Evolutionary conservation across 2,888 invertebrate genomes (phyloP), one percentile per base, ranked within the genome.

Genomic region (Pristionchus exspectatus): DNA sequence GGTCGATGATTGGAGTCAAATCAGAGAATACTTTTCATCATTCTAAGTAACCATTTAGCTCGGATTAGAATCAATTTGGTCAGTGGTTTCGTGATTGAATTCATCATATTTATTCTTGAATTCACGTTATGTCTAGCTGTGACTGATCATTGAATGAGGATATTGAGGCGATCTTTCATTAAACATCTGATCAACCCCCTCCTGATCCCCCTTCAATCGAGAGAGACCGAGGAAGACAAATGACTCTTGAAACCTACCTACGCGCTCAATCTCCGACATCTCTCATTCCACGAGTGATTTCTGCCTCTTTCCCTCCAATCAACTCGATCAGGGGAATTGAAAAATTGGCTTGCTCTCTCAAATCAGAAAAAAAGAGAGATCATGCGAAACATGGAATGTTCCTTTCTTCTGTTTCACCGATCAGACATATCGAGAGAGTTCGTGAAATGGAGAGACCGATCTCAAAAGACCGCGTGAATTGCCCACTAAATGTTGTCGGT

Each of bases 221-320:
- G 38, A 12, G 24, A 27, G 69, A 18, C 59, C 59, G 12, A 69
- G 69, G 69, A 10, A 33, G 74, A 74, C 24, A 74, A 74, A 74
- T 74, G 74, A n/a, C 74, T 38, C 74, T 18, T 38, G 74, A 44
- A 74, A 74, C 74, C 18, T 74, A 74, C 74, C 18, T 74, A 21
- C 38, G 12, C 66, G 18, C 66, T 66, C 66, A 63, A 63, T 63
- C 69, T 33, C 74, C 18, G 12, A 74, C 63, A 38, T 74, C 69
- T 69, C 69, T 69, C 33, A 16, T n/a, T 66, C 66, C 21, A 10
- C 66, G 21, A 38, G 74, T 74, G 74, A 74, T 74, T 74, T 74
- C 74, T 33, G 16, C 27, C 63, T 24, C 10, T 21, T 59, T 21
- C 4, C 56, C 56, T 56, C 21, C 59, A 59, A 59, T 63, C 63